phyloP scores from a whole-genome alignment of 2,113 vertebrate genomes.

The Antechinus flavipes region DNA sequence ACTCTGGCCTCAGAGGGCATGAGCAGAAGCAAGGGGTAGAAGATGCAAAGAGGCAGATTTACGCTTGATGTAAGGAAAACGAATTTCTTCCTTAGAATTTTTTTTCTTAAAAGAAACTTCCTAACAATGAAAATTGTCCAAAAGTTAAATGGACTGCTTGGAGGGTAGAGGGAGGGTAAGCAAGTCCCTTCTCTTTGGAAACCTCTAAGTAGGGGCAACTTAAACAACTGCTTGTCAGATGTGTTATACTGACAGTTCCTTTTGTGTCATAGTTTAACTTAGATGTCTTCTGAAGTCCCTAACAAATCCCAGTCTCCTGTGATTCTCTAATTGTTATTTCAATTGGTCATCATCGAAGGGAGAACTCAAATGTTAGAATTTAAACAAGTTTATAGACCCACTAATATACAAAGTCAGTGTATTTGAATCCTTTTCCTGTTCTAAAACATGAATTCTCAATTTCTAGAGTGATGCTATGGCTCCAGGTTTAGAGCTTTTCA shows the following conservation, averaged over 20 bases:
- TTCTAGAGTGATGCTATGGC: neutral
- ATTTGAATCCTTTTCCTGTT: neutral
- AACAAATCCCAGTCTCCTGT: neutral
- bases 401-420: neutral
- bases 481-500: neutral
- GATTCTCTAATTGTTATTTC: neutral
- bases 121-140: neutral
- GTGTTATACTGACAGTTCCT: neutral
- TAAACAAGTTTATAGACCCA: neutral
- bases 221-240: neutral
- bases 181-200: neutral
- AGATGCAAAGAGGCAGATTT: neutral
- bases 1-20: neutral
- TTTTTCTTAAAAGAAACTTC: neutral
- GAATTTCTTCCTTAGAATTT: neutral
- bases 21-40: neutral
- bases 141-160: no score
- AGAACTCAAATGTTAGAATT: neutral
- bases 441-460: neutral
- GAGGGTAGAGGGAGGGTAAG: neutral
- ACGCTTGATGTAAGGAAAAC: neutral
- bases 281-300: neutral
- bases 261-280: neutral
- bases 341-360: neutral
- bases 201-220: neutral